A percentile compares a stretch with the other conserved stretches of the same genome.
Conservation (phyloP, 2,113 vertebrate genomes). For the Carassius carassius region DNA sequence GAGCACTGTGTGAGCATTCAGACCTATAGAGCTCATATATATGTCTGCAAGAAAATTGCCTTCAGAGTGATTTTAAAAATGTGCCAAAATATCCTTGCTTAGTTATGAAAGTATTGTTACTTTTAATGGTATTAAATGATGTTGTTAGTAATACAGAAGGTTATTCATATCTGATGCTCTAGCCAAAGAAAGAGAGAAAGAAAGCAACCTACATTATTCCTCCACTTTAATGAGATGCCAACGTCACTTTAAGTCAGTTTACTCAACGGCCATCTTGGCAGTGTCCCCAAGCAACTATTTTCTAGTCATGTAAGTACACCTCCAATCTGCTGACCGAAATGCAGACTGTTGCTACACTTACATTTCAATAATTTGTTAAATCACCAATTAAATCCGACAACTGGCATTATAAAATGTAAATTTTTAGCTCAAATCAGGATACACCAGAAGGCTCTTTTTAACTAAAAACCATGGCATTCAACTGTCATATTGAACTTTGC, state of each 20-base stretch:
- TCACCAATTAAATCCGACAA: background rate
- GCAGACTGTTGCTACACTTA: background rate
- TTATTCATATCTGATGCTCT: background rate
- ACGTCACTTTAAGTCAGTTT: conserved; percentile 7
- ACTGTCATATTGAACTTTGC: too few relatives aligned
- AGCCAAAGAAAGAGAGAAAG: background rate
- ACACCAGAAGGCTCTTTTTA: too few relatives aligned
- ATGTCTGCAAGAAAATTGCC: background rate
- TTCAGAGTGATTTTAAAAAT: background rate
- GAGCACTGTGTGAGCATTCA: background rate
- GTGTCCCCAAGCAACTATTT: background rate
- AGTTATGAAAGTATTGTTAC: background rate
- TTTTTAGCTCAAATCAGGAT: background rate
- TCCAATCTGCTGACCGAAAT: background rate
- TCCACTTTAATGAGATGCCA: conserved; percentile 10
- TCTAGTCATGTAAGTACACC: background rate
- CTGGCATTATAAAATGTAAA: background rate
- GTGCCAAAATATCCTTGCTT: background rate
- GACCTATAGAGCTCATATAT: background rate
- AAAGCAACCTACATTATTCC: background rate
- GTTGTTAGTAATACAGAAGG: background rate
- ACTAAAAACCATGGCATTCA: too few relatives aligned
- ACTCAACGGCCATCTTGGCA: conserved; percentile 7
- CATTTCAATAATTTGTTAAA: background rate
- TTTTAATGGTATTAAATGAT: conserved; percentile 5